phyloP scores from a whole-genome alignment of 2,113 vertebrate species.

The Mesembrinibis cayennensis region DNA sequence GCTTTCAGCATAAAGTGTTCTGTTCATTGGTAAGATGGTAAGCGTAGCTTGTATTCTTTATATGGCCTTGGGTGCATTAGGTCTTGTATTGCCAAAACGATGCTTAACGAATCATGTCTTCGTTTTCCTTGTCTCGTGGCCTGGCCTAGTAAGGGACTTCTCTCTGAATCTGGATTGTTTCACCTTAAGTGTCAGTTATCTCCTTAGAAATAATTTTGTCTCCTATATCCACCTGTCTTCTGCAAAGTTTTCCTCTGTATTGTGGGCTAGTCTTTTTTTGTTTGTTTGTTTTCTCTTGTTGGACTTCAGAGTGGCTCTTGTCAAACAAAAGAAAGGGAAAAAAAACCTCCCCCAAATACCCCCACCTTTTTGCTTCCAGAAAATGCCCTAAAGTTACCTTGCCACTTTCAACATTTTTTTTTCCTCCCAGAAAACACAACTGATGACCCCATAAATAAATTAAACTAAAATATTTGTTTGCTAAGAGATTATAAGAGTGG shows the following conservation, averaged over 20 bases:
- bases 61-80: not conserved
- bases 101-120: not conserved
- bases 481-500: not conserved
- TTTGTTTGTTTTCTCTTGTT: not conserved
- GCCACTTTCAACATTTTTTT: not conserved
- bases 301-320: not conserved
- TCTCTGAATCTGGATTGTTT: not conserved
- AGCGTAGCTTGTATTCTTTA: not conserved
- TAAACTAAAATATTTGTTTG: not conserved
- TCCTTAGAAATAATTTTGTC: not conserved
- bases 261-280: not conserved
- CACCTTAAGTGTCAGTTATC: not conserved
- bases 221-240: rapidly evolving
- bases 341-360: not conserved
- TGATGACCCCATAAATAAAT: not conserved
- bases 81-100: not conserved
- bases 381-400: not conserved
- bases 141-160: not conserved
- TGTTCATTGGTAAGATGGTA: not conserved
- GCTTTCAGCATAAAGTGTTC: not conserved
- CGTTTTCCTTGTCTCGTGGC: rapidly evolving
- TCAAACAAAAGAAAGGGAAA: not conserved
- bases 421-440: not conserved
- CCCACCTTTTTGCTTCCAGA: not conserved
- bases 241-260: not conserved